These are phyloP conservation scores for Cataglyphis hispanica DNA, from an alignment of 1,140 invertebrate species.

Conservation along the genomic window DNA sequence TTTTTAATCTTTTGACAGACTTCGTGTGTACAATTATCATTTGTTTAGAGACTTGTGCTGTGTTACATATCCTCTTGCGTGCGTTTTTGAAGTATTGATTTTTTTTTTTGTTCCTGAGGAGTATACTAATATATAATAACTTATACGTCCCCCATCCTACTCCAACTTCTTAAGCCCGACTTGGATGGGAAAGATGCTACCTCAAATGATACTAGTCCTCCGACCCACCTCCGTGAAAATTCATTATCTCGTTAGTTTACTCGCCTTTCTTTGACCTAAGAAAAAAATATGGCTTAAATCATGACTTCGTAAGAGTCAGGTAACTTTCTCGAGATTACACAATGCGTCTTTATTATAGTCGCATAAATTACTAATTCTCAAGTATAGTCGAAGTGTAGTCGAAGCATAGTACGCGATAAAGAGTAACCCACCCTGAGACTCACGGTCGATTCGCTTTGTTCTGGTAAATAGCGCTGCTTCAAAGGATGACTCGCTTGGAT, in stretches of 20 bases:
- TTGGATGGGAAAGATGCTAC: constrained; percentile 47
- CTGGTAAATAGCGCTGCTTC: background rate
- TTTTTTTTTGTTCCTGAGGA: background rate
- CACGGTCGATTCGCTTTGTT: constrained; percentile 1
- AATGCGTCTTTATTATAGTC: constrained; percentile 35
- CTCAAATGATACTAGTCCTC: constrained; percentile 45
- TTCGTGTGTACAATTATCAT: constrained; percentile 3
- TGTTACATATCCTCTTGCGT: constrained; percentile 6
- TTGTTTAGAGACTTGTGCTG: background rate
- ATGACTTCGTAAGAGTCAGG: constrained; percentile 9
- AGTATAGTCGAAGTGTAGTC: constrained; percentile 46
- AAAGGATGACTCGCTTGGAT: background rate
- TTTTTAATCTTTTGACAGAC: constrained; percentile 1
- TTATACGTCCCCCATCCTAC: constrained; percentile 16
- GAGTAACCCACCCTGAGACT: constrained; percentile 11
- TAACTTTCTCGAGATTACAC: constrained; percentile 17
- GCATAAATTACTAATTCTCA: constrained; percentile 32
- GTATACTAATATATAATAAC: constrained; percentile 25
- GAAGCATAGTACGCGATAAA: constrained; percentile 33
- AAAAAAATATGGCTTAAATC: constrained; percentile 15
- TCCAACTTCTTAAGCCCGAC: constrained; percentile 27
- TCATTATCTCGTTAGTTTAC: constrained; percentile 16
- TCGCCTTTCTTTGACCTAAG: background rate
- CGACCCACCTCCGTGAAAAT: background rate
- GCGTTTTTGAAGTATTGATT: constrained; percentile 20